Evolutionary conservation across 2,113 vertebrate genomes (phyloP).

Genomic region (Semnornis frantzii): DNA sequence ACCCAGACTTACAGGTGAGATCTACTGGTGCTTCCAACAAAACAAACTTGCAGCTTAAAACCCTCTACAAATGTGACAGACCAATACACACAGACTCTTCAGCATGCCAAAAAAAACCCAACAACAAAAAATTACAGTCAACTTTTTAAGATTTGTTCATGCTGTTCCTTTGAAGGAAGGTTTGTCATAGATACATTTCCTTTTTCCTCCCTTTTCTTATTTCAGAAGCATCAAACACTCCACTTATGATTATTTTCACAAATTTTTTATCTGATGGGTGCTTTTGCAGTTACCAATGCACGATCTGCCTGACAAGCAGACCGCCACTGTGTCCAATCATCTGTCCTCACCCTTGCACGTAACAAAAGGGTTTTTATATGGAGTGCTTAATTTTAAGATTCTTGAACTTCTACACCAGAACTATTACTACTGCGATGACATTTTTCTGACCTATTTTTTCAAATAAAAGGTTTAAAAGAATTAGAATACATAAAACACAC

Average conservation of each 20-base stretch:
- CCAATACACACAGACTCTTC: background rate
- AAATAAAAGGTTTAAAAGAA: background rate
- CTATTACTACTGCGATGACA: background rate
- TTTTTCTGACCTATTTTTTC: background rate
- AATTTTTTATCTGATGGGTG: background rate
- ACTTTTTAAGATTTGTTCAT: background rate
- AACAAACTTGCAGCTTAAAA: background rate
- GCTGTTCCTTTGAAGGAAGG: background rate
- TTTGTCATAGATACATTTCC: background rate
- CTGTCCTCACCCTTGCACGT: background rate
- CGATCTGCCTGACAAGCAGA: background rate
- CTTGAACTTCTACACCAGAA: background rate
- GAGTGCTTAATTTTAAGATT: background rate
- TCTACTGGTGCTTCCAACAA: background rate
- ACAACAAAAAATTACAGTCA: background rate
- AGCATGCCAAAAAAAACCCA: background rate
- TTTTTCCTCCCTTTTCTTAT: background rate
- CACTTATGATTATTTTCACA: background rate
- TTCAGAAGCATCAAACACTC: background rate
- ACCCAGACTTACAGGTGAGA: background rate
- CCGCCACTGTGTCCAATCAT: background rate
- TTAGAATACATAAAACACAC: background rate
- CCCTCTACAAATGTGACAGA: background rate
- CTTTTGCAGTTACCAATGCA: background rate
- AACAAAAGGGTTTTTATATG: background rate